Evolutionary conservation across 2,888 invertebrate genomes (phyloP), one percentile per base, ranked within the genome.

Genomic region (Mesopsocus fuscifrons): DNA sequence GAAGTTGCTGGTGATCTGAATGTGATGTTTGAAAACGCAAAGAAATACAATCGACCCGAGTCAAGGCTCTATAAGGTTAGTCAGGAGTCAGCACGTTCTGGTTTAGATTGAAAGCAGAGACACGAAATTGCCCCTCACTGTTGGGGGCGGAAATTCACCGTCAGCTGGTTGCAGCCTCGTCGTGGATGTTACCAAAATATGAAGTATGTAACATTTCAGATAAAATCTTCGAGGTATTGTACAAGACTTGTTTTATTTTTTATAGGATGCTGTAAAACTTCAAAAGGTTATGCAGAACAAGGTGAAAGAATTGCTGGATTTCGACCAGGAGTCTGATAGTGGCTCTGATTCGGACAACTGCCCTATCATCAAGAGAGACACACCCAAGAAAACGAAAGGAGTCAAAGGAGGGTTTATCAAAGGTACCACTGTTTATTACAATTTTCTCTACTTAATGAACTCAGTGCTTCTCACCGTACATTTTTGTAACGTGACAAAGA

Each of bases 1-100:
- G 88, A 92, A 59, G 76, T 97, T 33, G 87, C 91, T 1, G 81
- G 81, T 1, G 97, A 98, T 58, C 72, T 98, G 67, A 91, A 89
- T 57, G 74, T 92, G 41, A 89, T 97, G 79, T 88, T 97, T 60
- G 89, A 92, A 57, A 98, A 98, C 63, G 97, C 97, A 9, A 85
- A 83, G 58, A 77, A 79, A 53, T 91, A 89, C 58, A 89, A 88
- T 60, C 65, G 79, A 34, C 72, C 78, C 41, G 77, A 78, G 32
- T 84, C 87, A 33, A 72, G 77, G 52, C 67, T 87, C 11, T 85
- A 84, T 58, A 82, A 83, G 61, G 81, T 78, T 61, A 57, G 49
- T 15, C 22, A n/a, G n/a, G n/a, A n/a, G n/a, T n/a, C n/a, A n/a
- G n/a, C n/a, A n/a, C n/a, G n/a, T 8, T 42, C 5, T 38, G 17